Percentiles rank a stretch among this genome's conserved stretches.
Conservation (phyloP, 2,797 vertebrate genomes). For the Kryptolebias ocellatus region DNA sequence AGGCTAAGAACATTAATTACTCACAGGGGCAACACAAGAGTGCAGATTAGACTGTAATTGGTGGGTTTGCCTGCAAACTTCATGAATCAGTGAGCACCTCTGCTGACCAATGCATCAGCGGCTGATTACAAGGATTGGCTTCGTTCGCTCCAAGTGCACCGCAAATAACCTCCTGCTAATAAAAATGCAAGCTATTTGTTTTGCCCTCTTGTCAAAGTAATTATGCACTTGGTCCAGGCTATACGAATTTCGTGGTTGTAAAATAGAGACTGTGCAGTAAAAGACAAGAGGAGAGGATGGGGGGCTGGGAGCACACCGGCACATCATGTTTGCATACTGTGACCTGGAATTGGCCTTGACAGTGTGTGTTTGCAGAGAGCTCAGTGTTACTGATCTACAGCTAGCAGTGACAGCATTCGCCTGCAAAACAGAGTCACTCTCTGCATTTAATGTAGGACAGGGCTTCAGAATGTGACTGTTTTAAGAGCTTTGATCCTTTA, state of each 20-base stretch:
- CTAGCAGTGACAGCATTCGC: conserved; percentile 15
- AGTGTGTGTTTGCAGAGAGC: conserved; percentile 13
- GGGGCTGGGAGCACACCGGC: conserved; percentile 32
- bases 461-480: not conserved
- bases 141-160: conserved; percentile 28
- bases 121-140: conserved; percentile 43
- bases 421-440: conserved; percentile 4
- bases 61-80: conserved; percentile 49
- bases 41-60: conserved; percentile 68
- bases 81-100: conserved; percentile 49
- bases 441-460: not conserved
- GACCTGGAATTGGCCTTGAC: conserved; percentile 37
- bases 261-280: conserved; percentile 15
- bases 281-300: not conserved
- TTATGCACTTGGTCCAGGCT: conserved; percentile 8
- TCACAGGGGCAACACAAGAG: conserved; percentile 49
- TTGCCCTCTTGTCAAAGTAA: conserved; percentile 42
- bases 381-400: not conserved
- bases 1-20: conserved; percentile 66
- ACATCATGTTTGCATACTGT: conserved; percentile 27
- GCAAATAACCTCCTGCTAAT: conserved; percentile 33
- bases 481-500: not conserved
- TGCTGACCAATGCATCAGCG: conserved; percentile 52
- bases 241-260: conserved; percentile 24
- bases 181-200: conserved; percentile 39